Percentiles rank a stretch among this genome's conserved stretches.
Evolutionary conservation across 2,797 vertebrate genomes (phyloP).

Genomic region (Onychomys torridus): DNA sequence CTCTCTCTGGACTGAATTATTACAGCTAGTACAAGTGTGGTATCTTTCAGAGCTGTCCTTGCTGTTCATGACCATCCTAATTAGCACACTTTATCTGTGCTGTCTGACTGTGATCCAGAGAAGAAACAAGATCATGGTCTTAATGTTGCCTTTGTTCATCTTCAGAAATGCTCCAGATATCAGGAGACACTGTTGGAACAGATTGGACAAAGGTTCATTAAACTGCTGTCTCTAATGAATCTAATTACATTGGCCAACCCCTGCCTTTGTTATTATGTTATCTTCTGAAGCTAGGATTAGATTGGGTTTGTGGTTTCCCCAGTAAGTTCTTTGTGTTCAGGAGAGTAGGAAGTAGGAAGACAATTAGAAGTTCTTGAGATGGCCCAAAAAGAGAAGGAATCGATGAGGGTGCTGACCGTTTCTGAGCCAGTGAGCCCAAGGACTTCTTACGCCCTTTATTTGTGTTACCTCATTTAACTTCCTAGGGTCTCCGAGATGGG

Average conservation of each 20-base stretch:
- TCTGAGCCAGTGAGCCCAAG: background rate
- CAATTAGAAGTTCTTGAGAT: background rate
- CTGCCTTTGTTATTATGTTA: background rate
- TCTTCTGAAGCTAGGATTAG: background rate
- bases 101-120: background rate
- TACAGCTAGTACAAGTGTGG: background rate
- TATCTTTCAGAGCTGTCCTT: background rate
- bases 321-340: background rate
- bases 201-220: background rate
- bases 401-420: background rate
- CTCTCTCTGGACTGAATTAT: background rate
- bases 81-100: background rate
- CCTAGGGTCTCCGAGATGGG: background rate
- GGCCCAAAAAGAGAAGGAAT: background rate
- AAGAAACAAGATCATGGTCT: background rate
- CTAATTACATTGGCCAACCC: background rate
- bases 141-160: background rate
- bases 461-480: background rate
- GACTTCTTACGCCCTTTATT: background rate
- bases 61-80: background rate
- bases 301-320: background rate
- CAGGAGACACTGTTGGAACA: background rate
- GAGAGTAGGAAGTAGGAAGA: background rate
- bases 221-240: background rate
- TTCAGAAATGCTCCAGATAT: conserved; percentile 17